Conservation (phyloP, 2,113 vertebrate species). For the Leptosomus discolor region DNA sequence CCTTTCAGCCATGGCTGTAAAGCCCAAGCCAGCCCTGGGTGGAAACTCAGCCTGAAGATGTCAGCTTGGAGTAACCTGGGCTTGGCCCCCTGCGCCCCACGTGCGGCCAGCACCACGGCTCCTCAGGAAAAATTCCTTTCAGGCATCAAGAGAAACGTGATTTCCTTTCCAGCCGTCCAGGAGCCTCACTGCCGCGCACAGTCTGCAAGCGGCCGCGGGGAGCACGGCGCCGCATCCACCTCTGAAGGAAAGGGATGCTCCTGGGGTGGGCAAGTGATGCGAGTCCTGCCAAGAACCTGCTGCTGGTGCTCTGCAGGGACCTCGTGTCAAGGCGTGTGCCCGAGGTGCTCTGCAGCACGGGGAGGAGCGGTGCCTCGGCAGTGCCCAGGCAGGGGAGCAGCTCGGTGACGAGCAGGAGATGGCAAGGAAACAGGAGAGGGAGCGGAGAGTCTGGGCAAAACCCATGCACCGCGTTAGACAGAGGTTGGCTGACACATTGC, state of each 20-base stretch:
- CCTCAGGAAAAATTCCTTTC: not conserved
- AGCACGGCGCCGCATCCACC: accelerated
- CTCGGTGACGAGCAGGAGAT: not conserved
- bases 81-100: not conserved
- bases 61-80: not conserved
- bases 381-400: not conserved
- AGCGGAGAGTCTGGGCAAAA: not conserved
- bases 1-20: not conserved
- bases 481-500: not conserved
- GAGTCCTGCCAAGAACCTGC: not conserved
- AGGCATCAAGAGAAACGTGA: not conserved
- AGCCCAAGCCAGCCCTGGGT: not conserved
- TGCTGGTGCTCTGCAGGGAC: not conserved
- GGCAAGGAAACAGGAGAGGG: not conserved
- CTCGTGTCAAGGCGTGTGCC: accelerated
- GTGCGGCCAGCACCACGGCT: not conserved
- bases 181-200: accelerated
- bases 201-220: not conserved
- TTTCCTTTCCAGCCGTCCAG: not conserved
- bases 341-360: not conserved
- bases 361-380: accelerated
- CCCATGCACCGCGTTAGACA: not conserved
- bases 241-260: not conserved
- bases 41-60: not conserved
- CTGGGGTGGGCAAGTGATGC: not conserved